phyloP scores from a whole-genome alignment of 2,797 vertebrate genomes.

The Sandelia bainsii region DNA sequence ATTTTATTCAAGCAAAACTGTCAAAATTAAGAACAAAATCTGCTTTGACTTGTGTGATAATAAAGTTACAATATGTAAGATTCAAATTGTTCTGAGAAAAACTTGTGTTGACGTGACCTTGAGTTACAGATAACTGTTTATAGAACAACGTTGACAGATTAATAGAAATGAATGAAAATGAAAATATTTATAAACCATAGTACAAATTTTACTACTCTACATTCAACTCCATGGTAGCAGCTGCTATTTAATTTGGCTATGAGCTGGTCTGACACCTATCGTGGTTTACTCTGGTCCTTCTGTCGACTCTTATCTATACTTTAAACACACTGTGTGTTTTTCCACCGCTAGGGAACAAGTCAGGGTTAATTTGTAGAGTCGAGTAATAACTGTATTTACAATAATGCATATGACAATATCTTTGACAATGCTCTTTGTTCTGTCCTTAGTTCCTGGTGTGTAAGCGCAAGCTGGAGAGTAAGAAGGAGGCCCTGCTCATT shows the following conservation, averaged over 20 bases:
- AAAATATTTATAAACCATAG: too few species aligned
- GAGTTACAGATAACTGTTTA: too few species aligned
- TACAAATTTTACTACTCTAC: background rate
- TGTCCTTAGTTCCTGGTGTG: conserved; percentile 86
- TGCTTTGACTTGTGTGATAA: too few species aligned
- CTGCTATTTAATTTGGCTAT: conserved; percentile 43
- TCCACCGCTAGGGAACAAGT: conserved; percentile 15
- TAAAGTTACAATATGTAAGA: too few species aligned
- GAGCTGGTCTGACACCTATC: conserved; percentile 38
- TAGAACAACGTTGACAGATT: too few species aligned
- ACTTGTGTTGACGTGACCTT: too few species aligned
- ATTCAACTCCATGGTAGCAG: conserved; percentile 12
- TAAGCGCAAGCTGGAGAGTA: conserved; percentile 96
- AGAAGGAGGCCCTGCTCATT: conserved; percentile 96
- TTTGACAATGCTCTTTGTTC: background rate
- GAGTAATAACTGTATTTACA: background rate
- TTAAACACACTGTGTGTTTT: conserved; percentile 52
- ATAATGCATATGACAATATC: background rate
- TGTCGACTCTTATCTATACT: conserved; percentile 35
- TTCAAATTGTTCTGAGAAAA: too few species aligned
- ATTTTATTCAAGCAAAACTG: too few species aligned
- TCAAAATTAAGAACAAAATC: too few species aligned
- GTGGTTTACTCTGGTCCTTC: conserved; percentile 23
- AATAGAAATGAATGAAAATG: too few species aligned
- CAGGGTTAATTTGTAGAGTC: conserved; percentile 11